A percentile compares a stretch with the other conserved stretches of the same genome.
phyloP scores from a whole-genome alignment of 2,888 invertebrate species.

The Caenorhabditis japonica region DNA sequence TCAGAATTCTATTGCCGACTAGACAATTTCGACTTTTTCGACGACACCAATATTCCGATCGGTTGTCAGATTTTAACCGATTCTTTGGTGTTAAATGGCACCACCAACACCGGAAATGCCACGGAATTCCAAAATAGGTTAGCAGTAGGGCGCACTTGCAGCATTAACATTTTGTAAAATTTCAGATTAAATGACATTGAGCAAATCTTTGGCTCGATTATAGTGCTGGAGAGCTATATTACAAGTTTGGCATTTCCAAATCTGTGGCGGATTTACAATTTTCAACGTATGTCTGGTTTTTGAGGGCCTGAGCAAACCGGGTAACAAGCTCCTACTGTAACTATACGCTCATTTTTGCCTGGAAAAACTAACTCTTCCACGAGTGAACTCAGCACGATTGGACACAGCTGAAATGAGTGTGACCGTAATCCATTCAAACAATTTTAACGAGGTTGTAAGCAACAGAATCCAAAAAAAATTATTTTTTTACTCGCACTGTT shows the following conservation, averaged over 20 bases:
- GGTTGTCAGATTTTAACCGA: slow-evolving; percentile 46
- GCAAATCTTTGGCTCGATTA: slow-evolving; percentile 39
- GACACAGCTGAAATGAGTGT: too few relatives aligned
- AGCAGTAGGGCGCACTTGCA: too few relatives aligned
- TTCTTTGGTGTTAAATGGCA: slow-evolving; percentile 44
- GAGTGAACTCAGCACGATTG: too few relatives aligned
- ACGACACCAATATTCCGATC: slow-evolving; percentile 24
- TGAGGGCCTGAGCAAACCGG: not conserved
- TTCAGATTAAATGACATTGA: slow-evolving; percentile 39
- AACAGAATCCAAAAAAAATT: too few relatives aligned
- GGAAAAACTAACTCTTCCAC: too few relatives aligned
- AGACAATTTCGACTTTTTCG: slow-evolving; percentile 41
- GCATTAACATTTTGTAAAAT: not conserved
- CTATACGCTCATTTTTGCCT: too few relatives aligned
- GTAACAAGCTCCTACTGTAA: not conserved
- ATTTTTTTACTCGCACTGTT: too few relatives aligned
- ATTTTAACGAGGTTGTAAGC: too few relatives aligned
- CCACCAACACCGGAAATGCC: slow-evolving; percentile 11
- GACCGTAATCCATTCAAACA: too few relatives aligned
- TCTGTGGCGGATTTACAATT: slow-evolving; percentile 46
- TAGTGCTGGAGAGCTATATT: slow-evolving; percentile 29
- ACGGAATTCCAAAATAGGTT: slow-evolving; percentile 35
- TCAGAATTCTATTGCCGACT: slow-evolving; percentile 43
- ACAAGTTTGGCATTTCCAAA: slow-evolving; percentile 25
- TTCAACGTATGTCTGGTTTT: slow-evolving; percentile 24